These are phyloP conservation scores for Cranoglanis bouderius DNA, from an alignment of 2,113 vertebrate genomes.

Conservation along the genomic window DNA sequence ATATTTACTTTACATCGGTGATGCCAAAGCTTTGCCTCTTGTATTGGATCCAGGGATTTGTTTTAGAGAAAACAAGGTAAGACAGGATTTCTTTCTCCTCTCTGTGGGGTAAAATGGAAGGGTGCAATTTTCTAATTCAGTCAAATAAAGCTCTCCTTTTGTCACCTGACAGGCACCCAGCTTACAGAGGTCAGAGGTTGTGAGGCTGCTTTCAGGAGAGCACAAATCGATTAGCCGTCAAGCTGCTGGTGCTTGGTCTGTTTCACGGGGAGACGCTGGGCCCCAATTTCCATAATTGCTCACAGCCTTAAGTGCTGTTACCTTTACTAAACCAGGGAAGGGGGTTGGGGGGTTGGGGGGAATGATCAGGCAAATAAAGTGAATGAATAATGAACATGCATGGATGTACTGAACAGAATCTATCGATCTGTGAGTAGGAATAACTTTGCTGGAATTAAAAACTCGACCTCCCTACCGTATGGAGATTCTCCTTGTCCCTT, in stretches of 20 bases:
- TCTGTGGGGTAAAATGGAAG: conserved; percentile 30
- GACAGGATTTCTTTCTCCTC: background rate
- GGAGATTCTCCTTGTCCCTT: background rate
- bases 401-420: conserved; percentile 23
- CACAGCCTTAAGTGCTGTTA: conserved; percentile 66
- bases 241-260: conserved; percentile 79
- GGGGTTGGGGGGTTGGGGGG: conserved; percentile 45
- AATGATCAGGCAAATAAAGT: conserved; percentile 52
- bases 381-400: conserved; percentile 45
- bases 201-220: conserved; percentile 83
- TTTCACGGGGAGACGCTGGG: conserved; percentile 86
- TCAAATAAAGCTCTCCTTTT: conserved; percentile 88
- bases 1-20: background rate
- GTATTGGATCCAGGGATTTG: conserved; percentile 18
- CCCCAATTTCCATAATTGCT: conserved; percentile 92
- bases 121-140: conserved; percentile 77
- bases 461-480: background rate
- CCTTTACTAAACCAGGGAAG: conserved; percentile 55
- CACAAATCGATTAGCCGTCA: conserved; percentile 99
- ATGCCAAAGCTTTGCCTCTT: conserved; percentile 17
- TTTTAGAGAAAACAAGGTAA: conserved; percentile 30
- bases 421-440: conserved; percentile 46
- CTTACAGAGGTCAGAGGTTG: conserved; percentile 89
- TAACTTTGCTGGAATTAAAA: conserved; percentile 34
- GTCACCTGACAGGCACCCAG: conserved; percentile 89